These are phyloP conservation scores for Colinus virginianus DNA, from an alignment of 2,113 vertebrate genomes.

Conservation along the genomic window DNA sequence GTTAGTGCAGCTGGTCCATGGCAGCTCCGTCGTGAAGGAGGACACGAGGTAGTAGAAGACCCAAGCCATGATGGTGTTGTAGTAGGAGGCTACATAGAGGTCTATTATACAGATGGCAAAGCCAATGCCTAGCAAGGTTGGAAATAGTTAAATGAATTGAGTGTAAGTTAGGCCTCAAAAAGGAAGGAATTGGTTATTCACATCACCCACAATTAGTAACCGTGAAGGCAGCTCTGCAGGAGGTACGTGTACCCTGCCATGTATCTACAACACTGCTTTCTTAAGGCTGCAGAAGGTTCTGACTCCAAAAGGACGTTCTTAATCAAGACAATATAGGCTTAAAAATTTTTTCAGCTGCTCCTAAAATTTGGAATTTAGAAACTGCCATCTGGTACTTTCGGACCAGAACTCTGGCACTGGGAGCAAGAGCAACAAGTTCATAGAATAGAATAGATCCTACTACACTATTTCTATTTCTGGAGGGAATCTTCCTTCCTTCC, in stretches of 20 bases:
- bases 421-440: background rate
- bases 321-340: background rate
- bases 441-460: background rate
- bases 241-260: background rate
- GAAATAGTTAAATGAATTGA: background rate
- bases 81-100: slow-evolving; percentile 96
- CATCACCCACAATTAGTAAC: background rate
- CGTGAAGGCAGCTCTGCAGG: background rate
- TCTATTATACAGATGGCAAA: slow-evolving; percentile 96
- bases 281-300: background rate
- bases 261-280: background rate
- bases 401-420: background rate
- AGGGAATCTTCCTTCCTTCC: background rate
- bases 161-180: background rate
- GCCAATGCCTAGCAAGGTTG: slow-evolving; percentile 86
- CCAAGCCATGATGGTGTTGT: slow-evolving; percentile 99
- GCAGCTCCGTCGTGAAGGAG: slow-evolving; percentile 88
- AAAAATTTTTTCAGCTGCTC: background rate
- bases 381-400: background rate
- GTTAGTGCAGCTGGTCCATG: slow-evolving; percentile 94
- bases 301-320: background rate
- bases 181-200: background rate
- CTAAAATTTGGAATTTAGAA: background rate
- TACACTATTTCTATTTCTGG: no score
- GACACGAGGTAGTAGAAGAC: slow-evolving; percentile 96